A percentile compares a stretch with the other conserved stretches of the same genome.
Evolutionary conservation across 2,888 invertebrate species (phyloP).

Genomic region (Pyrrhosoma nymphula): DNA sequence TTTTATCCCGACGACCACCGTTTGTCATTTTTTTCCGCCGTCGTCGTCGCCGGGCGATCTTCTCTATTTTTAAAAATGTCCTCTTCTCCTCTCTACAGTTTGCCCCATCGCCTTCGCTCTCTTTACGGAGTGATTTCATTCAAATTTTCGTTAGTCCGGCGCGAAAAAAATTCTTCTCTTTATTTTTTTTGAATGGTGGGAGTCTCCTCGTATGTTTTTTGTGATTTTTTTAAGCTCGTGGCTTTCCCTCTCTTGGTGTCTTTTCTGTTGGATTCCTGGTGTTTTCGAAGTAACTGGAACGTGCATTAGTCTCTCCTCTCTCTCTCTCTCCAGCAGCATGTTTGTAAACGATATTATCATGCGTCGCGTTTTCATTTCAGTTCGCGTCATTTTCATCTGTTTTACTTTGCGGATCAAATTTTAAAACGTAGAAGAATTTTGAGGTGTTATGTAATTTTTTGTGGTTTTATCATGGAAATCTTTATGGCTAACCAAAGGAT

Average conservation of each 20-base stretch:
- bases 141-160: conserved; percentile 12
- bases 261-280: background rate
- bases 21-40: background rate
- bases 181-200: background rate
- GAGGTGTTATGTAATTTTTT: background rate
- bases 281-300: conserved; percentile 15
- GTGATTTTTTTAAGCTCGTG: background rate
- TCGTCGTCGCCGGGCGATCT: background rate
- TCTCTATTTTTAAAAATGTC: background rate
- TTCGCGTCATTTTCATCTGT: background rate
- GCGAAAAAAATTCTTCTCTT: background rate
- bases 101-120: background rate
- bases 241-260: background rate
- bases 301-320: background rate
- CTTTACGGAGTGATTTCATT: conserved; percentile 26
- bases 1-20: background rate
- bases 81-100: background rate
- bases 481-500: background rate
- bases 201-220: background rate
- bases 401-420: background rate
- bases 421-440: background rate
- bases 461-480: background rate
- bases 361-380: background rate
- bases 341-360: background rate
- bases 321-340: background rate